These are phyloP conservation scores for Drosophila simulans DNA, from an alignment of 1,140 invertebrate genomes.

Conservation along the genomic window DNA sequence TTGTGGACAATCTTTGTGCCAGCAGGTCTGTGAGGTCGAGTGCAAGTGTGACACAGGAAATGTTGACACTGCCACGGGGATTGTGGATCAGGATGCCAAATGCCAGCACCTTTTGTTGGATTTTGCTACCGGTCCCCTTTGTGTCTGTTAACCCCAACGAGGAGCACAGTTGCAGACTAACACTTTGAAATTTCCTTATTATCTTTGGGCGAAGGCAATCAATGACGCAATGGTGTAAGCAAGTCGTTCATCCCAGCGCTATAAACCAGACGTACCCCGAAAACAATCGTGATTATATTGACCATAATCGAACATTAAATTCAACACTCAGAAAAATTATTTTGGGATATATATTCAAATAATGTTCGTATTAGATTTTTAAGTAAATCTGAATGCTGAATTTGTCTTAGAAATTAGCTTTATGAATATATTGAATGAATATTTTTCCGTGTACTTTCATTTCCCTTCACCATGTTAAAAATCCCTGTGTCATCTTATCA, in stretches of 20 bases:
- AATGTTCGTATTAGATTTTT: too few species aligned
- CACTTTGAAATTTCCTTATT: conserved; percentile 18
- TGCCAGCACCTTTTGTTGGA: conserved; percentile 28
- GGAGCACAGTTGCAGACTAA: not conserved
- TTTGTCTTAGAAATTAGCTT: too few species aligned
- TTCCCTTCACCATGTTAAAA: not conserved
- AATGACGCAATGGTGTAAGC: conserved; percentile 36
- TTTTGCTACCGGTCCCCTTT: not conserved
- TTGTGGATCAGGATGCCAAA: conserved; percentile 43
- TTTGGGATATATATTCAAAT: too few species aligned
- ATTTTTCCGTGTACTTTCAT: not conserved
- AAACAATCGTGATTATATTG: conserved; percentile 30
- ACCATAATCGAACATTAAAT: not conserved
- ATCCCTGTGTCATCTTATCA: conserved; percentile 3
- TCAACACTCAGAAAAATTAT: not conserved
- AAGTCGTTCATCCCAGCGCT: conserved; percentile 10
- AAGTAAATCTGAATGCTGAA: not conserved
- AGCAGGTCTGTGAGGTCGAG: conserved; percentile 27
- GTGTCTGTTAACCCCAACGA: not conserved
- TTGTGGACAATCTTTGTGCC: conserved; percentile 72
- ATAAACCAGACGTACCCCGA: conserved; percentile 16
- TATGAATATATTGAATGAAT: too few species aligned
- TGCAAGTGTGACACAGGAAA: conserved; percentile 55
- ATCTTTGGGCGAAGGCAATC: conserved; percentile 5
- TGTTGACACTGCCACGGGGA: conserved; percentile 58